Evolutionary conservation across 2,797 vertebrate genomes (phyloP).

Genomic region (Xenops minutus): DNA sequence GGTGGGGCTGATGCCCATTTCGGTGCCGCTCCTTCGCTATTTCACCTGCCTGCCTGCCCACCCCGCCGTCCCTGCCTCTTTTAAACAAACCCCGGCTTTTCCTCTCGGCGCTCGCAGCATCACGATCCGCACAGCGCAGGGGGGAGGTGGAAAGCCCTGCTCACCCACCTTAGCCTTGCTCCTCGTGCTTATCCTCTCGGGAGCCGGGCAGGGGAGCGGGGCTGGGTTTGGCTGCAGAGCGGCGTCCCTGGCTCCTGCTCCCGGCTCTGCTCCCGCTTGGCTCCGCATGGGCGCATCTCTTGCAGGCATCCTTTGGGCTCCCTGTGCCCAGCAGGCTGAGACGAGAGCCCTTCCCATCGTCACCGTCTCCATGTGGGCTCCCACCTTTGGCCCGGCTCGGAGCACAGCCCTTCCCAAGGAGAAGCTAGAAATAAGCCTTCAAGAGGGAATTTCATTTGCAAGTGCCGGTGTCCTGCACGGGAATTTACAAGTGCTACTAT

Average conservation of each 20-base stretch:
- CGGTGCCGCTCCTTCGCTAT: background rate
- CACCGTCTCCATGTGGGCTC: background rate
- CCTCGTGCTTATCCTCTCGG: accelerated
- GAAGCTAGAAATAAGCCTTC: background rate
- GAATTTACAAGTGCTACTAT: background rate
- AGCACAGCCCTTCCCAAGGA: background rate
- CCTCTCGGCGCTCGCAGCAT: background rate
- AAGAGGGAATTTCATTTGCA: background rate
- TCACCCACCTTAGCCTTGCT: background rate
- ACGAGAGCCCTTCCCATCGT: background rate
- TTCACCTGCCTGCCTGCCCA: background rate
- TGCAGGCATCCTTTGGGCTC: background rate
- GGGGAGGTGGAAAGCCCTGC: background rate
- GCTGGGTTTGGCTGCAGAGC: background rate
- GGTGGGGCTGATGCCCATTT: background rate
- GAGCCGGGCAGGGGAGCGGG: background rate
- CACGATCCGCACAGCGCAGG: background rate
- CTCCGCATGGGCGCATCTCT: background rate
- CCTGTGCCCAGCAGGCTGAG: background rate
- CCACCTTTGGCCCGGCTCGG: background rate
- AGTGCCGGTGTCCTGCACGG: background rate
- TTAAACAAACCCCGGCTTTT: background rate
- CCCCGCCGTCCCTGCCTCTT: background rate
- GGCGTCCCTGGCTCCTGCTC: accelerated
- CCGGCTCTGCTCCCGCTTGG: background rate